Percentiles rank a stretch among this genome's conserved stretches.
Conservation (phyloP, 2,797 vertebrate species). For the Vireo griseus region DNA sequence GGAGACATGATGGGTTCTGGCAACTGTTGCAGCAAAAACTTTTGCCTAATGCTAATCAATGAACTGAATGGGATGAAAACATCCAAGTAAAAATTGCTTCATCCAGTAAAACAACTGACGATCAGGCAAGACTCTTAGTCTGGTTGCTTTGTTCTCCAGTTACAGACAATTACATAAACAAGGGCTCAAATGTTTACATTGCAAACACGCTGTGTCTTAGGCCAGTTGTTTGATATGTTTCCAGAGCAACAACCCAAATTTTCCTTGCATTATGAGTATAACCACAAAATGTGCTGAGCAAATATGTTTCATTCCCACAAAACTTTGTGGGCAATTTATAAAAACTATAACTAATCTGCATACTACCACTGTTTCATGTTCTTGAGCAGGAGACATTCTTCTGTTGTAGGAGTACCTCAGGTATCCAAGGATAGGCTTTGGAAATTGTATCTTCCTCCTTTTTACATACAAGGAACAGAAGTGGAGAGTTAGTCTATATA, state of each 20-base stretch:
- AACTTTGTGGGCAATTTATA: background rate
- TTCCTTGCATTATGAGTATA: background rate
- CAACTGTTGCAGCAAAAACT: background rate
- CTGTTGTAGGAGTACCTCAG: background rate
- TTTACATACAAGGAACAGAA: background rate
- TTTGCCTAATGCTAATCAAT: background rate
- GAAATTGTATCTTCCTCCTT: background rate
- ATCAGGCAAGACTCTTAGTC: background rate
- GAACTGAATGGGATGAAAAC: background rate
- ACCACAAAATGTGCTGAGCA: background rate
- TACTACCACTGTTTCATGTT: background rate
- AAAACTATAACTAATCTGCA: background rate
- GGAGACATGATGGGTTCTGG: background rate
- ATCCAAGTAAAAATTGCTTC: background rate
- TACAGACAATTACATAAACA: background rate
- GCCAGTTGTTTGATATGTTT: background rate
- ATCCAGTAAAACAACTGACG: background rate
- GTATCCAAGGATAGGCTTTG: background rate
- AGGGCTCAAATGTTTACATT: background rate
- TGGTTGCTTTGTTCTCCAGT: background rate
- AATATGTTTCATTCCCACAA: background rate
- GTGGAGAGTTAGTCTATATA: background rate
- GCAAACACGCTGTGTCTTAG: background rate
- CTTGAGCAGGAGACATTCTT: background rate
- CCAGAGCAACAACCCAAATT: background rate